Percentiles rank a stretch among this genome's conserved stretches.
phyloP scores from a whole-genome alignment of 1,140 invertebrate species.

The Lordiphosa mommai region DNA sequence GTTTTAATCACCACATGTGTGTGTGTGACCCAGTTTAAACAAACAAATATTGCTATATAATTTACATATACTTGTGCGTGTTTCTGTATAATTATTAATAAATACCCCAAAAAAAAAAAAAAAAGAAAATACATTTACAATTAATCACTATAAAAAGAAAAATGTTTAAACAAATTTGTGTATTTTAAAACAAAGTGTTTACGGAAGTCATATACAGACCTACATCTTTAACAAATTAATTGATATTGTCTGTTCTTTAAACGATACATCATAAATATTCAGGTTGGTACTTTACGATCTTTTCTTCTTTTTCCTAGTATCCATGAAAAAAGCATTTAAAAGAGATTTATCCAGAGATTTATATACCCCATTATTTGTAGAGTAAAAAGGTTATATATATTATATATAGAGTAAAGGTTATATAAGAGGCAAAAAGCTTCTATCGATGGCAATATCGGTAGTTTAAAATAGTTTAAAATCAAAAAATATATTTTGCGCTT shows the following conservation, averaged over 20 bases:
- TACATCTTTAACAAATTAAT: slow-evolving; percentile 20
- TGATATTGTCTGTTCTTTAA: background rate
- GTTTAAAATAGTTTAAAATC: too few relatives aligned
- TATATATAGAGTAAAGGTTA: too few relatives aligned
- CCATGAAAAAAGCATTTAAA: too few relatives aligned
- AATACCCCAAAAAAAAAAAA: slow-evolving; percentile 23
- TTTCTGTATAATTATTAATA: slow-evolving; percentile 66
- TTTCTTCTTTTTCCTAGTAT: slow-evolving; percentile 29
- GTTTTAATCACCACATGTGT: slow-evolving; percentile 72
- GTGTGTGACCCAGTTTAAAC: slow-evolving; percentile 66
- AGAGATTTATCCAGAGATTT: too few relatives aligned
- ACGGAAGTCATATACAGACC: slow-evolving; percentile 45
- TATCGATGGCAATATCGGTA: too few relatives aligned
- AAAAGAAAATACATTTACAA: slow-evolving; percentile 48
- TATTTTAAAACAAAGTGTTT: slow-evolving; percentile 35
- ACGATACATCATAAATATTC: background rate
- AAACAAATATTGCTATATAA: slow-evolving; percentile 48
- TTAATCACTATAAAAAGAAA: slow-evolving; percentile 44
- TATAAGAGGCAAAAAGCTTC: too few relatives aligned
- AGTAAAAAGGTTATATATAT: too few relatives aligned
- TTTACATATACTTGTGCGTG: slow-evolving; percentile 57
- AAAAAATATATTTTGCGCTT: too few relatives aligned
- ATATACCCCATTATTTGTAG: too few relatives aligned
- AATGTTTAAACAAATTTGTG: slow-evolving; percentile 43
- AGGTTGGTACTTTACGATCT: slow-evolving; percentile 1